phyloP scores from a whole-genome alignment of 2,888 invertebrate genomes.

The Pandemis cinnamomeana region DNA sequence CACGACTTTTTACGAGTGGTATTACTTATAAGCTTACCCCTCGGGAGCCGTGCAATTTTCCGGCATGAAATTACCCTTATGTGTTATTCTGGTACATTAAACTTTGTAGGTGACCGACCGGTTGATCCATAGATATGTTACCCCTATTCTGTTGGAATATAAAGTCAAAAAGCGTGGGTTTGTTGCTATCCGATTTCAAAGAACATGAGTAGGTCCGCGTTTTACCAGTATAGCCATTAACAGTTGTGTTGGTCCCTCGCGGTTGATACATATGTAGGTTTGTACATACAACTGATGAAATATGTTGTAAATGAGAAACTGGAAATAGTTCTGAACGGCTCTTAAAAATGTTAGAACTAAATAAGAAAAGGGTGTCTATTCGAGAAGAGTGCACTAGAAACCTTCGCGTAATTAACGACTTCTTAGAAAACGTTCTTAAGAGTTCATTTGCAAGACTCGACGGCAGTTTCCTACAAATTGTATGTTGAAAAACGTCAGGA shows the following conservation, averaged over 20 bases:
- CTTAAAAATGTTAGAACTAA: not conserved
- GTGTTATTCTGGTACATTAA: conserved; percentile 13
- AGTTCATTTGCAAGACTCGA: conserved; percentile 11
- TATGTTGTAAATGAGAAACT: not conserved
- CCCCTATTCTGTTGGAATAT: not conserved
- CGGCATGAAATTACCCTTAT: conserved; percentile 5
- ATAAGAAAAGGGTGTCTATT: conserved; percentile 21
- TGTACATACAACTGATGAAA: too few species aligned
- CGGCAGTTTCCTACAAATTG: not conserved
- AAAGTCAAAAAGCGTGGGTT: not conserved
- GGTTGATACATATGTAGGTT: too few species aligned
- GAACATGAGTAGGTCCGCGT: not conserved
- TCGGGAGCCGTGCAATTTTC: conserved; percentile 9
- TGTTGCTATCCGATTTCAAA: not conserved
- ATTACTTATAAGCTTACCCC: conserved; percentile 7
- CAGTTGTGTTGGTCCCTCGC: not conserved
- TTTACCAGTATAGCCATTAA: not conserved
- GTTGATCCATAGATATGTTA: conserved; percentile 2
- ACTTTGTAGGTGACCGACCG: conserved; percentile 8
- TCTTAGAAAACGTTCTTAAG: conserved; percentile 16
- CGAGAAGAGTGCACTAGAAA: conserved; percentile 15
- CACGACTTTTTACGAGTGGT: conserved; percentile 1
- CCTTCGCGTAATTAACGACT: conserved; percentile 22
- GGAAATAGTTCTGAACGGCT: not conserved
- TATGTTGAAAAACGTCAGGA: not conserved